Conservation (phyloP, 2,113 vertebrate species). For the Dicentrarchus labrax region DNA sequence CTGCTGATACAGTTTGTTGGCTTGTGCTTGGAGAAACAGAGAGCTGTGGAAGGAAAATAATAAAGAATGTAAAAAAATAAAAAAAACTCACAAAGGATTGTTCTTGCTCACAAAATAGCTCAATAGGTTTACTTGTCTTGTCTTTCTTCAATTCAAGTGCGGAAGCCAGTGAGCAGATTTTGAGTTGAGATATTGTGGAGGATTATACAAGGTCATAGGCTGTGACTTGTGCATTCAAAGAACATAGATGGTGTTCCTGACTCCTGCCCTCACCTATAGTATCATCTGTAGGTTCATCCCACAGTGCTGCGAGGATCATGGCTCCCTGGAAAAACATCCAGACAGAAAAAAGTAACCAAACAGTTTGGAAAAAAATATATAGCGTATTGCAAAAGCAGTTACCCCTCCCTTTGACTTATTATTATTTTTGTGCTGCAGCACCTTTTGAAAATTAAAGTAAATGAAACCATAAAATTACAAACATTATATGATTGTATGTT, state of each 20-base stretch:
- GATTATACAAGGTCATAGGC: conserved; percentile 68
- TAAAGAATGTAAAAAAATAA: conserved; percentile 28
- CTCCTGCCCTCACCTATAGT: conserved; percentile 52
- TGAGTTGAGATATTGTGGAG: conserved; percentile 44
- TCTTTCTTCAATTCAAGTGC: conserved; percentile 47
- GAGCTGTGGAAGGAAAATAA: conserved; percentile 53
- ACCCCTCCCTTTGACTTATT: conserved; percentile 6
- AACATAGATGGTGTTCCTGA: conserved; percentile 51
- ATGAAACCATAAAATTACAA: not conserved
- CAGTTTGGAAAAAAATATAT: not conserved
- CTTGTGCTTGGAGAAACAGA: conserved; percentile 56
- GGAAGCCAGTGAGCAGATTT: conserved; percentile 31
- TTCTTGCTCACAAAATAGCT: conserved; percentile 58
- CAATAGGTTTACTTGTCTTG: conserved; percentile 46
- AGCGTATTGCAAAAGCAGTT: conserved; percentile 14
- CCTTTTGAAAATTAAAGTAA: conserved; percentile 3
- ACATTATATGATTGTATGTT: not conserved
- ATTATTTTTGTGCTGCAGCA: not conserved
- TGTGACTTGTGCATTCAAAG: conserved; percentile 54
- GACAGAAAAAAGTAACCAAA: conserved; percentile 3
- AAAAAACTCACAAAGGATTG: conserved; percentile 33
- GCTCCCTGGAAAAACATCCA: conserved; percentile 27
- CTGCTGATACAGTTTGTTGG: conserved; percentile 75
- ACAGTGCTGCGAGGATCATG: conserved; percentile 27
- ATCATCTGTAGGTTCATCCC: conserved; percentile 49